Evolutionary conservation across 37 sponge, comb jelly and placozoan genomes (phyloP), one percentile per base, ranked within the genome.

Genomic region (Petrosia ficiformis): DNA sequence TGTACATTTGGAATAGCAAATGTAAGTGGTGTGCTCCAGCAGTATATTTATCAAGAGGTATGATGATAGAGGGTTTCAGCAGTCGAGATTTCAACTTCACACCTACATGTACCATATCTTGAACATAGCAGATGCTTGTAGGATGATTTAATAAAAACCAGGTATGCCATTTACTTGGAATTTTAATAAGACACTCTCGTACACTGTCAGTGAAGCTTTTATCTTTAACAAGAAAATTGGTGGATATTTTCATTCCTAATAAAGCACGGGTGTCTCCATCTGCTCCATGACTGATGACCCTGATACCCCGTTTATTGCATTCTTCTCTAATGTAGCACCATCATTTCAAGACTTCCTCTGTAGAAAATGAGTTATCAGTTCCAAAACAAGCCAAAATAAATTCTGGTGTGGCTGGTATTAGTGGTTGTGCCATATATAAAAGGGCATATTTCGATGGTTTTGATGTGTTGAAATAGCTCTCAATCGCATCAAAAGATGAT

Each of bases 341-440:
- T 34, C 78, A 36, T 37, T 40, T 6, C 54, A 77, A 10, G 0
- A 77, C 78, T 8, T 42, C 28, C 1, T 65, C 68, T 38, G 69
- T 54, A 29, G 34, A 42, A 66, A 67, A 77, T 40, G 65, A 67
- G 68, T 77, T 77, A 35, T 77, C 56, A 2, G 44, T 77, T 4
- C 78, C 78, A 14, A 77, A 29, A 28, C 78, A 77, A n/a, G 69
- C 78, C 48, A 77, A 34, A 29, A 67, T 67, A 40, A 77, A 65
- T 11, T 67, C 30, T 44, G 78, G 78, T 33, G 67, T 34, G 67
- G 32, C 52, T 24, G 40, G 6, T 10, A 39, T 25, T 1, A 77
- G 68, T 10, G 78, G 68, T 44, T 77, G 78, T 66, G 68, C 78
- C 78, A 77, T 77, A 68, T 77, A 77, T 8, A 77, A 48, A 57